A percentile compares a stretch with the other conserved stretches of the same genome.
Conservation (phyloP, 2,888 invertebrate species). For the Ornithoptera alexandrae region DNA sequence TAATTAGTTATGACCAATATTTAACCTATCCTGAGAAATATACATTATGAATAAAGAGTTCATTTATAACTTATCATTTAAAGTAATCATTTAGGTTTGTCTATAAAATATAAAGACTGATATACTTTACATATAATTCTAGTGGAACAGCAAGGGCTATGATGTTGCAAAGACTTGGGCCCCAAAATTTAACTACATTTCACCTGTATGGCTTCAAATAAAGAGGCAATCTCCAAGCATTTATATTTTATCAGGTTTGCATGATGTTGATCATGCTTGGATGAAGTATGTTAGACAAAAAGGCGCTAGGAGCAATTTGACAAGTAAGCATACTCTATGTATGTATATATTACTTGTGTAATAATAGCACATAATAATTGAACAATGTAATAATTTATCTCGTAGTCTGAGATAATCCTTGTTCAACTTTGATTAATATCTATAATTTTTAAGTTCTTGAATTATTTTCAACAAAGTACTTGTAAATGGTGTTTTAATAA, state of each 20-base stretch:
- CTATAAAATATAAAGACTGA: neutral
- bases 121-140: conserved; percentile 42
- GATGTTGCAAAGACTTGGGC: conserved; percentile 94
- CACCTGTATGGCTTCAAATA: conserved; percentile 97
- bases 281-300: conserved; percentile 84
- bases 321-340: conserved; percentile 70
- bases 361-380: neutral
- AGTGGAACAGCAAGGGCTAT: conserved; percentile 98
- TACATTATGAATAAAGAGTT: neutral
- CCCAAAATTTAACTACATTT: conserved; percentile 92
- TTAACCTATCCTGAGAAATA: too few relatives aligned
- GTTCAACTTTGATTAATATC: neutral
- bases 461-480: too few relatives aligned
- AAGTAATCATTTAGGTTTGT: neutral
- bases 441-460: neutral
- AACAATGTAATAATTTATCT: neutral
- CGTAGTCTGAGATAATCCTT: neutral
- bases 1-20: too few relatives aligned
- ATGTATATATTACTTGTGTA: neutral
- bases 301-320: conserved; percentile 75
- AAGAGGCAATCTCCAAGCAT: conserved; percentile 81
- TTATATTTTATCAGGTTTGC: conserved; percentile 85
- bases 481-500: too few relatives aligned
- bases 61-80: neutral
- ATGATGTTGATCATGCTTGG: conserved; percentile 94